Percentiles rank a stretch among this genome's conserved stretches.
These are phyloP conservation scores for Mythimna lalbum DNA, from an alignment of 2,888 invertebrate species.

Conservation along the genomic window DNA sequence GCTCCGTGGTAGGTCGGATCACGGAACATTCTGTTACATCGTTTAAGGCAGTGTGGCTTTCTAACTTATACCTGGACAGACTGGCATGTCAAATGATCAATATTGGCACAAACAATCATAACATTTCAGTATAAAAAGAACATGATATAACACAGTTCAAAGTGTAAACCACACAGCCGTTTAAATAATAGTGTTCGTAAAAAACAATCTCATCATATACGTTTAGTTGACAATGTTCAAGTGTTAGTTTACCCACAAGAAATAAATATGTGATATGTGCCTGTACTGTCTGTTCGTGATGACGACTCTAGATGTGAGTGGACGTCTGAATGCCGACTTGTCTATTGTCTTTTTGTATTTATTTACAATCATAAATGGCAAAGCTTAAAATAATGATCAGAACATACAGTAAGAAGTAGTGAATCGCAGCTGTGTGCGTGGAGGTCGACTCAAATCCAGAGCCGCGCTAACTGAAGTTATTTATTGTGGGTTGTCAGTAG, in stretches of 20 bases:
- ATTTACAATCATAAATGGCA: constrained; percentile 57
- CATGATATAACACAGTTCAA: constrained; percentile 63
- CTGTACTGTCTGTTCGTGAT: constrained; percentile 51
- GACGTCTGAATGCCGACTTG: constrained; percentile 22
- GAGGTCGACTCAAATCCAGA: constrained; percentile 53
- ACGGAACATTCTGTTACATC: constrained; percentile 80
- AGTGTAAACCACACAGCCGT: constrained; percentile 84
- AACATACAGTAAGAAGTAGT: constrained; percentile 31
- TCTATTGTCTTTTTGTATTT: constrained; percentile 43
- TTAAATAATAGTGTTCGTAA: constrained; percentile 58
- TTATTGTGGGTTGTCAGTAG: constrained; percentile 71
- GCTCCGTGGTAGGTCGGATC: constrained; percentile 81
- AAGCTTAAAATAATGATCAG: constrained; percentile 55
- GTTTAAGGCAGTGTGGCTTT: constrained; percentile 88
- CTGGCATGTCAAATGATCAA: constrained; percentile 83
- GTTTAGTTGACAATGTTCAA: constrained; percentile 73
- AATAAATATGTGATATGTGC: constrained; percentile 73
- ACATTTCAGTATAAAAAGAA: constrained; percentile 60
- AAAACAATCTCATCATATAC: constrained; percentile 70
- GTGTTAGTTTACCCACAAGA: constrained; percentile 79
- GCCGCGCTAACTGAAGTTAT: constrained; percentile 65
- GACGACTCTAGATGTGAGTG: constrained; percentile 59
- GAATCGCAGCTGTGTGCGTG: constrained; percentile 14
- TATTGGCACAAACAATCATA: constrained; percentile 77
- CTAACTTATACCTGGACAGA: constrained; percentile 88